Evolutionary conservation across 2,113 vertebrate species (phyloP).

Genomic region (Rostratula benghalensis): DNA sequence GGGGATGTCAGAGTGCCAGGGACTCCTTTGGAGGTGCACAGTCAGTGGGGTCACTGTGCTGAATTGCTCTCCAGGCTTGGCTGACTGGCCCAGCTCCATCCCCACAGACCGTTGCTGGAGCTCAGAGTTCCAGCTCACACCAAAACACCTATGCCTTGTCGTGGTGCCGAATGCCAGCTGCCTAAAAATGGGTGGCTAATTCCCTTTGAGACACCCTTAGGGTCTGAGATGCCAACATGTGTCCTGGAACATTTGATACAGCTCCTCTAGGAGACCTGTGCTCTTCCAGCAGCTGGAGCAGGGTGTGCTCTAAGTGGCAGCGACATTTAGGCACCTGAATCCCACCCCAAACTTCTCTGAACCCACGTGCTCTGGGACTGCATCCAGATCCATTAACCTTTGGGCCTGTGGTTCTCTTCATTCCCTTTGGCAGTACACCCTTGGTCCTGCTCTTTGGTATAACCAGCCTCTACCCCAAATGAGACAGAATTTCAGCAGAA

Average conservation of each 20-base stretch:
- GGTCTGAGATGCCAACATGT: not conserved
- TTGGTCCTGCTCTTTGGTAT: not conserved
- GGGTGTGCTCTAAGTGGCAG: not conserved
- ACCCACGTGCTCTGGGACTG: not conserved
- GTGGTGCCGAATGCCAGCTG: rapidly evolving
- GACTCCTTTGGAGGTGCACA: rapidly evolving
- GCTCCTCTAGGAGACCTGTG: not conserved
- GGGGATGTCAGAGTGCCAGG: not conserved
- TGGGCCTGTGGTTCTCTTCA: not conserved
- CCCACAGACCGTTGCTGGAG: not conserved
- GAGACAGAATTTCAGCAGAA: not conserved
- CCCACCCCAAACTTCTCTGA: not conserved
- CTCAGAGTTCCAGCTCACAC: not conserved
- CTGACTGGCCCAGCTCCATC: not conserved
- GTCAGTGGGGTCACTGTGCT: rapidly evolving
- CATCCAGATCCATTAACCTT: not conserved
- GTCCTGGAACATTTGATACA: not conserved
- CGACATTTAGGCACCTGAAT: not conserved
- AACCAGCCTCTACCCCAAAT: not conserved
- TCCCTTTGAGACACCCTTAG: not conserved
- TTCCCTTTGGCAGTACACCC: not conserved
- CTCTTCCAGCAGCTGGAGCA: not conserved
- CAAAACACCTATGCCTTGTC: not conserved
- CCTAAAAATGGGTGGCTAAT: not conserved
- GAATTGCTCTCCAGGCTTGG: not conserved